phyloP scores from a whole-genome alignment of 2,888 invertebrate species.

The Harmothoe impar region DNA sequence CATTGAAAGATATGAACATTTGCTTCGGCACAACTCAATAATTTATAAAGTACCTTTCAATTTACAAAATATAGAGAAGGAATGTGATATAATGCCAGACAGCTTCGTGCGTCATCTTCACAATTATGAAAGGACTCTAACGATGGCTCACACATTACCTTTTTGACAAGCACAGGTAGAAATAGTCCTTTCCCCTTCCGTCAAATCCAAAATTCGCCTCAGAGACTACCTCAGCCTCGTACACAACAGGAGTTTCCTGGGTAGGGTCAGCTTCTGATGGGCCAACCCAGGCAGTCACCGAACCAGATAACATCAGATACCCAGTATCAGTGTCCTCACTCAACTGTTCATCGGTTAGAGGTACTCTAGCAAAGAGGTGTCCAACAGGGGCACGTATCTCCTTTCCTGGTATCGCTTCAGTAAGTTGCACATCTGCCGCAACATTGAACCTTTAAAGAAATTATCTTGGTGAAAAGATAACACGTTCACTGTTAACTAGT shows the following conservation, averaged over 20 bases:
- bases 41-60: too few species aligned
- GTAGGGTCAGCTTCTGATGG: background rate
- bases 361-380: conserved; percentile 48
- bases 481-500: too few species aligned
- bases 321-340: conserved; percentile 60
- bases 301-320: conserved; percentile 39
- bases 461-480: too few species aligned
- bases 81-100: too few species aligned
- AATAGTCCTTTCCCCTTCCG: conserved; percentile 40
- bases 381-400: conserved; percentile 23
- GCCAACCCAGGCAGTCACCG: conserved; percentile 33
- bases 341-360: background rate
- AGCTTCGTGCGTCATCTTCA: too few species aligned
- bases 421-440: background rate
- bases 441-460: conserved; percentile 55
- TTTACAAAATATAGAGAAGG: too few species aligned
- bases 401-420: conserved; percentile 23
- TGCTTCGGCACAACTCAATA: too few species aligned
- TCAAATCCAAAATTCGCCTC: conserved; percentile 42
- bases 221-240: conserved; percentile 56
- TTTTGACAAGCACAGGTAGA: conserved; percentile 57
- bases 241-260: conserved; percentile 22
- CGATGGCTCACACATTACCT: background rate
- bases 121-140: too few species aligned
- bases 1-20: too few species aligned